Conservation (phyloP, 2,888 invertebrate species). For the Branchinecta sandiegonensis region DNA sequence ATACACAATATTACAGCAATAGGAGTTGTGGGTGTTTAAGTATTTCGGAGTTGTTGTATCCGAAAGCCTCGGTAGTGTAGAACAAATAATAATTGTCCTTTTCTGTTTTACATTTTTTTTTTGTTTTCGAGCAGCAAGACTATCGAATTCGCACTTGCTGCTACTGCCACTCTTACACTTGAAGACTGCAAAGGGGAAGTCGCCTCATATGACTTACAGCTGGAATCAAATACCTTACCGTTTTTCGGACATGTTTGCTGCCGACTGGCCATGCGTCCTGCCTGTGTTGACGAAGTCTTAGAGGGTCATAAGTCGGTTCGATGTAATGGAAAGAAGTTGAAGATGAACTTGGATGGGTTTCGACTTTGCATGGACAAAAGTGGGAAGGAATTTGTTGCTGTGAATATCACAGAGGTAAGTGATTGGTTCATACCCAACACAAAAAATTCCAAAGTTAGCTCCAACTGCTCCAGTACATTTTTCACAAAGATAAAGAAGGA, state of each 20-base stretch:
- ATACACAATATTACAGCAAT: too few species aligned
- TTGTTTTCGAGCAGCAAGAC: background rate
- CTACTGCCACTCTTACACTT: background rate
- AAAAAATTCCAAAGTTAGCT: too few species aligned
- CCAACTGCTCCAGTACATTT: too few species aligned
- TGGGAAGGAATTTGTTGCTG: background rate
- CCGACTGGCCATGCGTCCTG: background rate
- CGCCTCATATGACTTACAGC: background rate
- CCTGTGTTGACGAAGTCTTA: background rate
- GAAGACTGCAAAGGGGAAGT: slow-evolving; percentile 7
- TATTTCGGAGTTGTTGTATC: too few species aligned
- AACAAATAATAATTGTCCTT: too few species aligned
- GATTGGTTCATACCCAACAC: too few species aligned
- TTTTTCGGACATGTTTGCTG: slow-evolving; percentile 5
- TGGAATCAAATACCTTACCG: background rate
- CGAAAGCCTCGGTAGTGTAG: too few species aligned
- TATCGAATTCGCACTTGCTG: background rate
- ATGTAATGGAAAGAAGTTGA: background rate
- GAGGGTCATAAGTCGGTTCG: background rate
- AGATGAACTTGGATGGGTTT: background rate
- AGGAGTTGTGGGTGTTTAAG: too few species aligned
- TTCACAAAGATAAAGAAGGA: too few species aligned
- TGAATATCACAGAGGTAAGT: slow-evolving; percentile 7
- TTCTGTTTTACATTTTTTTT: too few species aligned
- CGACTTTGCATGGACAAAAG: background rate